Percentiles rank a stretch among this genome's conserved stretches.
phyloP scores from a whole-genome alignment of 2,113 vertebrate genomes.

The Psilopogon haemacephalus region DNA sequence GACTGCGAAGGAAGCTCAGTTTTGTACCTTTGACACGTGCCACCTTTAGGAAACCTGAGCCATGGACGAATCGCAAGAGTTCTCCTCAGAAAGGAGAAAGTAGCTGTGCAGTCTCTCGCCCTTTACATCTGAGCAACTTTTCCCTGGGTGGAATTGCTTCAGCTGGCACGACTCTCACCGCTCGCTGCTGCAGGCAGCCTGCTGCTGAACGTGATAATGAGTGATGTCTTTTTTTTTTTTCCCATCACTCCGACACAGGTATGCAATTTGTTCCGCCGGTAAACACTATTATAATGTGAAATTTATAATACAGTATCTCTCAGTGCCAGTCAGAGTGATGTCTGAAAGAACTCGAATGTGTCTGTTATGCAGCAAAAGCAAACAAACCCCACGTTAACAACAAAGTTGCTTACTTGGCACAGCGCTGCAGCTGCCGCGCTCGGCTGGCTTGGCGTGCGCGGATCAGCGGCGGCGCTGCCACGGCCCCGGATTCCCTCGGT shows the following conservation, averaged over 20 bases:
- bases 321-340: conserved; percentile 65
- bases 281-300: conserved; percentile 73
- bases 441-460: neutral
- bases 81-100: conserved; percentile 4
- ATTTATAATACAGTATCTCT: conserved; percentile 73
- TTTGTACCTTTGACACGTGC: conserved; percentile 17
- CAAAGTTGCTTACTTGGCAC: conserved; percentile 60
- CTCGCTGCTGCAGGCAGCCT: conserved; percentile 45
- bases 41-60: neutral
- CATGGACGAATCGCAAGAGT: conserved; percentile 9
- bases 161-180: conserved; percentile 40
- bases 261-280: conserved; percentile 68
- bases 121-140: conserved; percentile 49
- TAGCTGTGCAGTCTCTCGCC: conserved; percentile 24
- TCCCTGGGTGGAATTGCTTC: conserved; percentile 51
- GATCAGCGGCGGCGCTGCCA: neutral
- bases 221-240: conserved; percentile 44
- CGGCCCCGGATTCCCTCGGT: neutral
- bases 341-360: conserved; percentile 50
- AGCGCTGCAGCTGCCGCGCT: conserved; percentile 36
- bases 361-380: conserved; percentile 67
- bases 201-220: conserved; percentile 58
- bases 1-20: neutral
- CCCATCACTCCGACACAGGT: conserved; percentile 58
- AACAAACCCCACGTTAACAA: conserved; percentile 61